Evolutionary conservation across 2,888 invertebrate species (phyloP).

Genomic region (Noctua comes): DNA sequence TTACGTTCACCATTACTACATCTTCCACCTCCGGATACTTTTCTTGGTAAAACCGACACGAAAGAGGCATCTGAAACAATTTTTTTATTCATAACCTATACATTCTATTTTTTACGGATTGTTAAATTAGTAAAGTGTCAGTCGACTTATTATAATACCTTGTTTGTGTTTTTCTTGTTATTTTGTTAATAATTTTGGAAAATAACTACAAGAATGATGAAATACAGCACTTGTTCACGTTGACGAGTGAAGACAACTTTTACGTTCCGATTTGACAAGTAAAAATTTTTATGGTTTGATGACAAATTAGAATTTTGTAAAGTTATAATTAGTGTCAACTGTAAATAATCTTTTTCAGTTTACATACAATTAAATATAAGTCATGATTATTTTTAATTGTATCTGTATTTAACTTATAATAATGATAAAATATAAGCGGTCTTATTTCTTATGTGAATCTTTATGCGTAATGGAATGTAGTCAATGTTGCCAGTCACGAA

Average conservation of each 20-base stretch:
- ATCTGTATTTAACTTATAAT: neutral
- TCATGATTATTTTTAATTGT: neutral
- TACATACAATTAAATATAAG: neutral
- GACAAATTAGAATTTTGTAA: neutral
- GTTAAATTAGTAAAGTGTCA: neutral
- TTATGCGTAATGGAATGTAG: slow-evolving; percentile 31
- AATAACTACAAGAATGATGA: slow-evolving; percentile 79
- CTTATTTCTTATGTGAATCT: too few species aligned
- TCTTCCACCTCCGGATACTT: slow-evolving; percentile 99
- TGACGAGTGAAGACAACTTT: slow-evolving; percentile 79
- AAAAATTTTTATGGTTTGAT: neutral
- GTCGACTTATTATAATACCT: slow-evolving; percentile 70
- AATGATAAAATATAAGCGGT: neutral
- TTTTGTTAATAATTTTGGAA: slow-evolving; percentile 66
- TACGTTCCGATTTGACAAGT: slow-evolving; percentile 69
- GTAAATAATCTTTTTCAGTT: neutral
- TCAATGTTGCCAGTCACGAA: slow-evolving; percentile 30
- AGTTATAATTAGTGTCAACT: neutral
- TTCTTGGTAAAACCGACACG: slow-evolving; percentile 99
- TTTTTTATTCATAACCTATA: slow-evolving; percentile 81
- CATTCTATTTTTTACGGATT: slow-evolving; percentile 12
- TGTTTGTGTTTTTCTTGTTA: slow-evolving; percentile 69
- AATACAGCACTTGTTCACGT: slow-evolving; percentile 85
- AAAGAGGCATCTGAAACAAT: slow-evolving; percentile 94
- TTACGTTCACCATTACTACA: slow-evolving; percentile 99